These are phyloP conservation scores for Tachypleus tridentatus DNA, from an alignment of 1,140 invertebrate species.

Conservation along the genomic window DNA sequence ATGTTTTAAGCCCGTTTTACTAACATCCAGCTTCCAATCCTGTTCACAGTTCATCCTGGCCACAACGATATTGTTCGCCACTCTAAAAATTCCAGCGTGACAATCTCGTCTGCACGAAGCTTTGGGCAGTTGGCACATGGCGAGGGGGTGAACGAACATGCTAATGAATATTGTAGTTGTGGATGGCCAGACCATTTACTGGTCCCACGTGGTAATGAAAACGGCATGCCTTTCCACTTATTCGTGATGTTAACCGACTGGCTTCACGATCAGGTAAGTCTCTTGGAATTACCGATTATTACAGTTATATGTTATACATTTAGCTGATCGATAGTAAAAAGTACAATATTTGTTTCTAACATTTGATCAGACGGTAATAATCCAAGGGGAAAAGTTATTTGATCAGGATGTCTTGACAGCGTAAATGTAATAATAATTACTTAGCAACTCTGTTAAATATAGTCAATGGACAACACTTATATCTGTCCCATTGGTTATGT, in stretches of 20 bases:
- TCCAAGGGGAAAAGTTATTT: no score
- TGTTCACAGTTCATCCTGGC: constrained; percentile 25
- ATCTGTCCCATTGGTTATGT: no score
- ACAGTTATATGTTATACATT: no score
- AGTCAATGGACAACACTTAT: no score
- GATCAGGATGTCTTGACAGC: no score
- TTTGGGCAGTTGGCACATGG: constrained; percentile 33
- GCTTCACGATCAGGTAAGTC: constrained; percentile 27
- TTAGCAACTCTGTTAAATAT: no score
- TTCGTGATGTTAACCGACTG: constrained; percentile 45
- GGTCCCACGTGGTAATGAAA: constrained; percentile 50
- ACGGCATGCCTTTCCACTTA: constrained; percentile 49
- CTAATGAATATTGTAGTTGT: constrained; percentile 36
- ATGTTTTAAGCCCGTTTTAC: not conserved
- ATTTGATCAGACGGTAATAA: no score
- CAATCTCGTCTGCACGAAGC: constrained; percentile 10
- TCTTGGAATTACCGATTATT: not conserved
- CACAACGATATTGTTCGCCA: constrained; percentile 8
- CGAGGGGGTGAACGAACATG: constrained; percentile 13
- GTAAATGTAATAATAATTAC: no score
- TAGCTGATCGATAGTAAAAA: no score
- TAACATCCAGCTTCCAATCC: not conserved
- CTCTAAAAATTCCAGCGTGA: constrained; percentile 17
- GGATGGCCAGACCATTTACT: constrained; percentile 49
- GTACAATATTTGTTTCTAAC: no score